Conservation (phyloP, 1,140 invertebrate species). For the Lethrus apterus region DNA sequence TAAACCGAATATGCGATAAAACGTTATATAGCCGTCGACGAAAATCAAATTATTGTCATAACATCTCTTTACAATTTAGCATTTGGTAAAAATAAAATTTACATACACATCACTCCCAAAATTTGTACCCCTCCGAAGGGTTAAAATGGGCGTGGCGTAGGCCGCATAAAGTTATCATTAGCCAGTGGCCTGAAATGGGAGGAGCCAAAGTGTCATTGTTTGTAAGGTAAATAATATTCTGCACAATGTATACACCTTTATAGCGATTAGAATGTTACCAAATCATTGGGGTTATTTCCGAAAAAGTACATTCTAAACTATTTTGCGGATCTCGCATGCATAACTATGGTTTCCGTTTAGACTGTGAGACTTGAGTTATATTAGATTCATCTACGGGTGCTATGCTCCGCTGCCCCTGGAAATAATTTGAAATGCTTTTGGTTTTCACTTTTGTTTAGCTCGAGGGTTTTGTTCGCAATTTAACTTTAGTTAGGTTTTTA, state of each 20-base stretch:
- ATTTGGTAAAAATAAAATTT: slow-evolving; percentile 7
- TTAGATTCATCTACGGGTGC: slow-evolving; percentile 34
- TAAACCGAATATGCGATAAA: no score
- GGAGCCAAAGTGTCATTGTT: slow-evolving; percentile 36
- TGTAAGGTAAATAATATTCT: slow-evolving; percentile 43
- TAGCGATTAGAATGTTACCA: slow-evolving; percentile 30
- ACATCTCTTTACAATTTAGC: slow-evolving; percentile 9
- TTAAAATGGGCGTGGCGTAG: slow-evolving; percentile 23
- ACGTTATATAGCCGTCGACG: no score
- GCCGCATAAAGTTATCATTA: slow-evolving; percentile 35
- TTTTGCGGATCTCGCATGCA: slow-evolving; percentile 30
- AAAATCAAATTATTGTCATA: slow-evolving; percentile 14
- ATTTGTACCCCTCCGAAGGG: not conserved
- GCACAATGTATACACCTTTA: slow-evolving; percentile 42
- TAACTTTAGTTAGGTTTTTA: slow-evolving; percentile 12
- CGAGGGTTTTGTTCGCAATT: slow-evolving; percentile 13
- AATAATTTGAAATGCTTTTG: slow-evolving; percentile 33
- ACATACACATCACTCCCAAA: slow-evolving; percentile 6
- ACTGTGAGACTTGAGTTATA: slow-evolving; percentile 35
- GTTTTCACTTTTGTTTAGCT: slow-evolving; percentile 26
- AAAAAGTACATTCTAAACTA: slow-evolving; percentile 23
- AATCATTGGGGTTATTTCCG: slow-evolving; percentile 1
- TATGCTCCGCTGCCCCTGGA: slow-evolving; percentile 26
- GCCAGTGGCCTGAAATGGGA: slow-evolving; percentile 37
- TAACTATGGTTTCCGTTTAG: slow-evolving; percentile 38